Percentiles rank a stretch among this genome's conserved stretches.
Conservation (phyloP, 1,140 invertebrate species). For the Lanistes nyassanus region DNA sequence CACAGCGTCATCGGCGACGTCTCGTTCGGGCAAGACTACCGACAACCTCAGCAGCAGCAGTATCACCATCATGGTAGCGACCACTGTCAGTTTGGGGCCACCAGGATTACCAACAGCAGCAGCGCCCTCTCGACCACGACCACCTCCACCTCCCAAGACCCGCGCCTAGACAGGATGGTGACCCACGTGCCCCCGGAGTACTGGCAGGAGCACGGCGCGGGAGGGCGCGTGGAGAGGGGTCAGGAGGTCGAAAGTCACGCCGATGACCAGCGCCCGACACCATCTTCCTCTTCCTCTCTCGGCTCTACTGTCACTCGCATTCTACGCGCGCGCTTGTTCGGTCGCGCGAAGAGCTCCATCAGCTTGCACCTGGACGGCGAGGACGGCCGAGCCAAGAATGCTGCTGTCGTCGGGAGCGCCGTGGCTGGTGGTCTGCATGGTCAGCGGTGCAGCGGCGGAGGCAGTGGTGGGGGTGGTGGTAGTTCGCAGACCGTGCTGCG, state of each 20-base stretch:
- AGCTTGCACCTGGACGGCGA: constrained; percentile 23
- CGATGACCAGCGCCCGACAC: not conserved
- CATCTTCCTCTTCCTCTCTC: constrained; percentile 16
- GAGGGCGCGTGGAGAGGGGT: not conserved
- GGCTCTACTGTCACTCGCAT: constrained; percentile 34
- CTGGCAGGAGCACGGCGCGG: not conserved
- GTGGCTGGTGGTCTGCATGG: not conserved
- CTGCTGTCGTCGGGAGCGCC: not conserved
- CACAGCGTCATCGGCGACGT: constrained; percentile 16
- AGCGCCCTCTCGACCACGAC: not conserved
- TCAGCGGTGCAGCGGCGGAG: too few species aligned
- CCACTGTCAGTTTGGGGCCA: not conserved
- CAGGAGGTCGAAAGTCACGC: not conserved
- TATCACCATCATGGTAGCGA: not conserved
- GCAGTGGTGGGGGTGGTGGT: constrained; percentile 21
- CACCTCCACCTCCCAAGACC: not conserved
- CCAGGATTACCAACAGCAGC: constrained; percentile 14
- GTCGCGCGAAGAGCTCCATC: constrained; percentile 33
- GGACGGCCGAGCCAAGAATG: not conserved
- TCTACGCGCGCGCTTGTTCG: constrained; percentile 28
- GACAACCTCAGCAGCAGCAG: not conserved
- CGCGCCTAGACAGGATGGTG: not conserved
- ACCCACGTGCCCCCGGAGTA: constrained; percentile 5
- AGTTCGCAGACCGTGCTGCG: not conserved
- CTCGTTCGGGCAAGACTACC: constrained; percentile 1